Conservation (phyloP, 1,140 invertebrate genomes). For the Pteromalus puparum region DNA sequence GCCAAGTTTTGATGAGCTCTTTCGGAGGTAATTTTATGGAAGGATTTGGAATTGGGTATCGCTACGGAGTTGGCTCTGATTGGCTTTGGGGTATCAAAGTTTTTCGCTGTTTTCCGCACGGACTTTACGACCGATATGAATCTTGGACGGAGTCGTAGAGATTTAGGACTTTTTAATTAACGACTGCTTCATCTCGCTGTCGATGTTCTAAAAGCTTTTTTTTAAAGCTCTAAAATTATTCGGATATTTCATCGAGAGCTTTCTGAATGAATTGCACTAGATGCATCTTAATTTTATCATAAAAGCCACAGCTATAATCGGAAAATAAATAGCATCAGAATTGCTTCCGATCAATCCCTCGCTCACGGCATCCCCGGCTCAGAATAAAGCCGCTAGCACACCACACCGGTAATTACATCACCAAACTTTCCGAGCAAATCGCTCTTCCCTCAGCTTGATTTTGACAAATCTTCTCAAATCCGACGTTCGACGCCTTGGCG, state of each 20-base stretch:
- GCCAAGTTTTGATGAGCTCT: conserved; percentile 41
- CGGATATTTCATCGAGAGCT: too few relatives aligned
- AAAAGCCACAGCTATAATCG: not conserved
- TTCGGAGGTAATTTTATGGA: not conserved
- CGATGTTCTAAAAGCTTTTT: too few relatives aligned
- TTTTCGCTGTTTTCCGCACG: not conserved
- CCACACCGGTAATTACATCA: conserved; percentile 16
- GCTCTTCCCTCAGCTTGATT: conserved; percentile 15
- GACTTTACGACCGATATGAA: not conserved
- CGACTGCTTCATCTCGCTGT: too few relatives aligned
- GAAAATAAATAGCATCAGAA: conserved; percentile 19
- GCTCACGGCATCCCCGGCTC: not conserved
- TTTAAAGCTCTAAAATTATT: too few relatives aligned
- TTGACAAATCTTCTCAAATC: conserved; percentile 46
- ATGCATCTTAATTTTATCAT: not conserved
- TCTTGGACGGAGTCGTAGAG: not conserved
- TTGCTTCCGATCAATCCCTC: not conserved
- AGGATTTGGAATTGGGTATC: conserved; percentile 11
- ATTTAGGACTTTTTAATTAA: not conserved
- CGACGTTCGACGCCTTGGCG: conserved; percentile 12
- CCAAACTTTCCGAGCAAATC: not conserved
- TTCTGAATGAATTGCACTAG: not conserved
- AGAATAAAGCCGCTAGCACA: not conserved
- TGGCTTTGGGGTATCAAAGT: not conserved
- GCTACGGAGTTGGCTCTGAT: not conserved